Base-by-base conservation (phyloP, 92 coral and sea anemone species). In the Pocillopora meandrina region DNA sequence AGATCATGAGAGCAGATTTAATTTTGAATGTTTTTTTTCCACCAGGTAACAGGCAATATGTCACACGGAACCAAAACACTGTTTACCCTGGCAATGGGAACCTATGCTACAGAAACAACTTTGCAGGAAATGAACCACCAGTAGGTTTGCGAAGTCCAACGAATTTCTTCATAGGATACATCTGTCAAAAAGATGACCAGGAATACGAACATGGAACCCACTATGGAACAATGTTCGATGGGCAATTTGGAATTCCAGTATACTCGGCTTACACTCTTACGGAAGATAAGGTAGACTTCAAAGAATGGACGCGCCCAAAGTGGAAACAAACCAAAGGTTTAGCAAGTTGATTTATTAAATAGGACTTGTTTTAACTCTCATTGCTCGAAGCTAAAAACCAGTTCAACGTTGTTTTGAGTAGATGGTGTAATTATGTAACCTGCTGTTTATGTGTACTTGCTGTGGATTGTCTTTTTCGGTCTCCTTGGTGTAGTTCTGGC, bases 181-280 rank as follows among this genome's bases (percentile, higher is more conserved):
- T 76, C 80, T 76, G 80, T 17, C 80, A 76, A 18, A n/a, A 7
- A 23, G 17, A 16, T 16, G 8, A 33, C 14, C 71, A 31, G 3
- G 36, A 68, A 1, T n/a, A 67, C 0, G 36, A 26, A 26, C 31
- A n/a, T 16, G 7, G 12, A 1, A 17, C 55, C 56, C 61, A 26
- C 68, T 76, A 59, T 56, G 80, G 55, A 3, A 76, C 69, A 15
- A 76, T 76, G 80, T 76, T 76, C 56, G 80, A 76, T 76, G 67
- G 61, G 61, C 14, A 1, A 26, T 17, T 2, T 10, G 57, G 80
- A 49, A 58, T 76, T 17, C 12, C 80, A 15, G 67, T 76, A 56
- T 76, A 6, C 61, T 76, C 80, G 61, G 80, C 80, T 16, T 76
- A 76, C 57, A 61, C 5, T 1, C 35, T 76, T 17, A 2, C 57